phyloP scores from a whole-genome alignment of 2,113 vertebrate genomes.

The Calypte anna region DNA sequence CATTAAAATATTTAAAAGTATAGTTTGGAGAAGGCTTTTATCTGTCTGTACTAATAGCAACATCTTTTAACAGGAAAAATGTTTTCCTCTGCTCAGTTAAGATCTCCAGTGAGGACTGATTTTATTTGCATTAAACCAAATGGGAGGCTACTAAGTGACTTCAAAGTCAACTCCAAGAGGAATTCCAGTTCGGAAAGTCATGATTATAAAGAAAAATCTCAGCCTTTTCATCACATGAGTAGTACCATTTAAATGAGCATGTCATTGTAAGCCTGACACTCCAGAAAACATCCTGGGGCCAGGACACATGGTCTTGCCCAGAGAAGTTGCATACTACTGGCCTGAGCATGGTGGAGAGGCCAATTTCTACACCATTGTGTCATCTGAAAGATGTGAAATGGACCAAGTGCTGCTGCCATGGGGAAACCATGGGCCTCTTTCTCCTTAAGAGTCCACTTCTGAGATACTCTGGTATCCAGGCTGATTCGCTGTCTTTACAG shows the following conservation, averaged over 20 bases:
- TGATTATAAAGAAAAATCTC: background rate
- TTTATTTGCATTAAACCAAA: conserved; percentile 20
- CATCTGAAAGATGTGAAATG: background rate
- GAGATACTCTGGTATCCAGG: background rate
- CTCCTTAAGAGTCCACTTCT: background rate
- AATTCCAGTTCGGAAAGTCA: conserved; percentile 15
- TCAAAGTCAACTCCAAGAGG: conserved; percentile 33
- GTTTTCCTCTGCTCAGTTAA: background rate
- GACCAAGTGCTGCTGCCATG: background rate
- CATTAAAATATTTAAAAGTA: conserved; percentile 50
- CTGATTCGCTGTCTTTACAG: background rate
- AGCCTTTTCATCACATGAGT: background rate
- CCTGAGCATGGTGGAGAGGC: fast-evolving
- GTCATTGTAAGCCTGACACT: background rate
- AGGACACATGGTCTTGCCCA: background rate
- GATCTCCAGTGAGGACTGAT: conserved; percentile 1
- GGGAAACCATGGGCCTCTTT: background rate
- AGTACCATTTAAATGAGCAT: background rate
- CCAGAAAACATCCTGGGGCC: background rate
- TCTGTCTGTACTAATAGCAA: conserved; percentile 40
- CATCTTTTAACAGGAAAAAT: conserved; percentile 54
- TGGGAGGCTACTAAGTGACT: background rate
- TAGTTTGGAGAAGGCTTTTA: conserved; percentile 43
- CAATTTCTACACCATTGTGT: background rate
- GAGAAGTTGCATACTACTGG: background rate